Evolutionary conservation across 2,888 invertebrate genomes (phyloP).

Genomic region (Horisme vitalbata): DNA sequence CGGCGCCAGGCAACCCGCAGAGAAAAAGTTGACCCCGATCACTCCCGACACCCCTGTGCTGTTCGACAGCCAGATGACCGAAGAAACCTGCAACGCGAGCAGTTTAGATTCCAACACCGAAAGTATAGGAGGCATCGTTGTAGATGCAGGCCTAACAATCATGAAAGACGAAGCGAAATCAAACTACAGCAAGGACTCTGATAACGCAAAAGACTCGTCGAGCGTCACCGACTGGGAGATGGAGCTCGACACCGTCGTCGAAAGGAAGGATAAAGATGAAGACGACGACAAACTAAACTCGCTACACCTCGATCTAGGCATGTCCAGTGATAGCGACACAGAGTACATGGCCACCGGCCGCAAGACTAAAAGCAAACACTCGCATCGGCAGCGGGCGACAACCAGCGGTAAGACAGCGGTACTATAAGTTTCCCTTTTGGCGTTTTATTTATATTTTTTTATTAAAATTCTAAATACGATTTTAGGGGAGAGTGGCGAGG

Average conservation of each 20-base stretch:
- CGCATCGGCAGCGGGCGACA: conserved; percentile 59
- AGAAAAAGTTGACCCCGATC: conserved; percentile 58
- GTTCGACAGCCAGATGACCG: conserved; percentile 66
- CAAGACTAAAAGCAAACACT: conserved; percentile 57
- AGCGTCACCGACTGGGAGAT: conserved; percentile 84
- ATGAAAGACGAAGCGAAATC: conserved; percentile 56
- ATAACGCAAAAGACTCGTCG: conserved; percentile 64
- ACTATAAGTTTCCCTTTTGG: conserved; percentile 33
- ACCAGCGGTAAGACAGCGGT: conserved; percentile 60
- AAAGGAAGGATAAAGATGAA: conserved; percentile 65
- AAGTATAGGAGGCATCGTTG: conserved; percentile 67
- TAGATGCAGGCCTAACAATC: conserved; percentile 51
- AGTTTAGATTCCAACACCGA: conserved; percentile 71
- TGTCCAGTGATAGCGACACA: conserved; percentile 78
- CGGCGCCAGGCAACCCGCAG: conserved; percentile 43
- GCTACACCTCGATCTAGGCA: conserved; percentile 73
- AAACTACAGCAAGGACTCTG: conserved; percentile 55
- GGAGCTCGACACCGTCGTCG: conserved; percentile 79
- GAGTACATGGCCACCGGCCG: conserved; percentile 66
- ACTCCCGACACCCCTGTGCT: conserved; percentile 84
- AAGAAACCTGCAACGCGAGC: conserved; percentile 66
- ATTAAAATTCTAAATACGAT: conserved; percentile 47
- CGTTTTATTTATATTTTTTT: conserved; percentile 42
- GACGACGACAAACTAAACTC: conserved; percentile 76
- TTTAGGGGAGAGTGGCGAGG: conserved; percentile 72